Percentiles rank a stretch among this genome's conserved stretches.
phyloP scores from a whole-genome alignment of 2,113 vertebrate species.

The Eretmochelys imbricata region DNA sequence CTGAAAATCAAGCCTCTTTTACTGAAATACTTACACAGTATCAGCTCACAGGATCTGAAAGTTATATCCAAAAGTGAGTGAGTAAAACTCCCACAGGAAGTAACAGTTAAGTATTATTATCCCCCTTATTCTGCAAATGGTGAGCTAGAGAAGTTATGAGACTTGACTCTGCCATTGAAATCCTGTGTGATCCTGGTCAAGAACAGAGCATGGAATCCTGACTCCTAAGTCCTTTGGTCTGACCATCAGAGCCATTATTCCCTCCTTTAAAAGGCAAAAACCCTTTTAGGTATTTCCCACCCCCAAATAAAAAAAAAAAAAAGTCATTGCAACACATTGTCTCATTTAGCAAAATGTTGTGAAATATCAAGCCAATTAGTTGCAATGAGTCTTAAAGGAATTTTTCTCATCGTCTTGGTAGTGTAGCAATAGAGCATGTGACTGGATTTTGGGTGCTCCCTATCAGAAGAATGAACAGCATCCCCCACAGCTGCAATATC shows the following conservation, averaged over 20 bases:
- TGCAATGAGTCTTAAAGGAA: background rate
- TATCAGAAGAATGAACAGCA: background rate
- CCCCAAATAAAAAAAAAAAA: background rate
- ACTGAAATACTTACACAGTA: background rate
- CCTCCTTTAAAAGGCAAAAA: background rate
- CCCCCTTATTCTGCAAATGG: background rate
- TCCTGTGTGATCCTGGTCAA: too few relatives aligned
- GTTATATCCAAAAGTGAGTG: background rate
- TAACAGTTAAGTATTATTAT: background rate
- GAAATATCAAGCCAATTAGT: background rate
- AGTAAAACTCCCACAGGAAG: background rate
- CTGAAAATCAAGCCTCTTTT: background rate
- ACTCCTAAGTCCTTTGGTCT: background rate
- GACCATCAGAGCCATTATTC: background rate
- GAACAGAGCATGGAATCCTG: background rate
- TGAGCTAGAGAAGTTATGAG: background rate
- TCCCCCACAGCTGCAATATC: background rate
- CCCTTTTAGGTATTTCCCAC: background rate
- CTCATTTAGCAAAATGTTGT: background rate
- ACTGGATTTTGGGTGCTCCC: background rate
- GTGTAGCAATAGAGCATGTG: fast-evolving
- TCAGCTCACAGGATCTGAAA: background rate
- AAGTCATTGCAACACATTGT: background rate
- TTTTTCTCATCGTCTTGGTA: background rate
- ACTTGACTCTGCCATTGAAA: background rate